Evolutionary conservation across 2,888 invertebrate genomes (phyloP).

Genomic region (Allolobophora icterica): DNA sequence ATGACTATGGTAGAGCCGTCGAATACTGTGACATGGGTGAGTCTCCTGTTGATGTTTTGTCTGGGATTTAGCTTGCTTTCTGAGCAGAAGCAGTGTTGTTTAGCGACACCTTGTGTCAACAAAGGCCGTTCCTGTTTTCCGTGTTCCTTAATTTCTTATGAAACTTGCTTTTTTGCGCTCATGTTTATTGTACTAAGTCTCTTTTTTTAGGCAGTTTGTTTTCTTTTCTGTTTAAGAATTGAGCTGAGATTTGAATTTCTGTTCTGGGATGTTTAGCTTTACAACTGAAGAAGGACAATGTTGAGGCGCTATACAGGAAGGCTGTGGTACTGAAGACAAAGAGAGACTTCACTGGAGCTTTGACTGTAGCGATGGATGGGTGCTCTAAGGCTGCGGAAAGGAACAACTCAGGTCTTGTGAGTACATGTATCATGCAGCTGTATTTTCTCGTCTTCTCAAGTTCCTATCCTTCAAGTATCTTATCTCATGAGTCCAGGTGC

Average conservation of each 20-base stretch:
- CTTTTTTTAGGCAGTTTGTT: neutral
- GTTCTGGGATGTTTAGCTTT: neutral
- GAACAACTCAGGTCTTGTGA: neutral
- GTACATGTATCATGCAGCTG: neutral
- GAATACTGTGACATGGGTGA: neutral
- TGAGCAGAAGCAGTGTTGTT: neutral
- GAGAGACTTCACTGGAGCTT: neutral
- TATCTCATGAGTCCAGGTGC: neutral
- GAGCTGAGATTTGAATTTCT: neutral
- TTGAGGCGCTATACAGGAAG: neutral
- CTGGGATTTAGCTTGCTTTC: too few species aligned
- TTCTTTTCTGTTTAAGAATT: neutral
- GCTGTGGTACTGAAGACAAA: conserved; percentile 21
- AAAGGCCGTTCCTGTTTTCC: neutral
- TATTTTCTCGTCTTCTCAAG: neutral
- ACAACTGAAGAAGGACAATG: neutral
- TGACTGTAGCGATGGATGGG: neutral
- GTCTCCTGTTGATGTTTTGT: neutral
- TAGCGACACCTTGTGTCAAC: neutral
- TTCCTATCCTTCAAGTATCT: neutral
- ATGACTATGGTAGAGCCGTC: neutral
- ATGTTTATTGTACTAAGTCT: neutral
- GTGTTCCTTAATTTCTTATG: neutral
- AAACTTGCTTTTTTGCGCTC: neutral
- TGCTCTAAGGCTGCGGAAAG: neutral